Conservation (phyloP, 2,888 invertebrate genomes). For the Tenthredo mesomela region DNA sequence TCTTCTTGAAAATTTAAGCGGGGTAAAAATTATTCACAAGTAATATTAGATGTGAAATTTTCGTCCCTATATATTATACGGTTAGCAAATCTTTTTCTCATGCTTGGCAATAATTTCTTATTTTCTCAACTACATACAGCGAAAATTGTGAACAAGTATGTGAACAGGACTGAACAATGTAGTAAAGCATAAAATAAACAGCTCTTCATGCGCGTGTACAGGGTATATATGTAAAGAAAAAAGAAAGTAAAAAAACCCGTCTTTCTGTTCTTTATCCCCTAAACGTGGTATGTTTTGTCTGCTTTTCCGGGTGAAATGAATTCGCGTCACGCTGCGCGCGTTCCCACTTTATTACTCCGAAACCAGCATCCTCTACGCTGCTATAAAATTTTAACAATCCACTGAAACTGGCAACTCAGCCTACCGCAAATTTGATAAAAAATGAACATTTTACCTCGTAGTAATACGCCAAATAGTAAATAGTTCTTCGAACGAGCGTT, state of each 20-base stretch:
- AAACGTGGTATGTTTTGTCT: conserved; percentile 42
- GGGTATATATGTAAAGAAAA: conserved; percentile 8
- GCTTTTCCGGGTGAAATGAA: conserved; percentile 38
- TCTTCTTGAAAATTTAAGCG: background rate
- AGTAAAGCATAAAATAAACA: conserved; percentile 33
- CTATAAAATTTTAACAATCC: conserved; percentile 47
- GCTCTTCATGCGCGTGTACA: conserved; percentile 23
- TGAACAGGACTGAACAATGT: conserved; percentile 27
- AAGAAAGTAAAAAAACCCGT: conserved; percentile 17
- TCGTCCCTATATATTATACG: background rate
- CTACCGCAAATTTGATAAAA: conserved; percentile 34
- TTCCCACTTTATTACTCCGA: conserved; percentile 40
- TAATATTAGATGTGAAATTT: background rate
- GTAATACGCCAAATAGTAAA: background rate
- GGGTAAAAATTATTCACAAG: background rate
- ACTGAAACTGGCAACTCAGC: conserved; percentile 33
- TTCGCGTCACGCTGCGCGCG: conserved; percentile 44
- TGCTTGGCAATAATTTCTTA: background rate
- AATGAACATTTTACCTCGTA: conserved; percentile 10
- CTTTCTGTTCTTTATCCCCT: conserved; percentile 38
- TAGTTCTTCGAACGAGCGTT: conserved; percentile 12
- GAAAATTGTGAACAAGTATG: conserved; percentile 14
- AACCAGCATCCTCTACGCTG: conserved; percentile 29
- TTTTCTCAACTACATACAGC: background rate
- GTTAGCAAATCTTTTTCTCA: background rate